Evolutionary conservation across 2,113 vertebrate genomes (phyloP), one percentile per base, ranked within the genome.

Genomic region (Vireo altiloquus): DNA sequence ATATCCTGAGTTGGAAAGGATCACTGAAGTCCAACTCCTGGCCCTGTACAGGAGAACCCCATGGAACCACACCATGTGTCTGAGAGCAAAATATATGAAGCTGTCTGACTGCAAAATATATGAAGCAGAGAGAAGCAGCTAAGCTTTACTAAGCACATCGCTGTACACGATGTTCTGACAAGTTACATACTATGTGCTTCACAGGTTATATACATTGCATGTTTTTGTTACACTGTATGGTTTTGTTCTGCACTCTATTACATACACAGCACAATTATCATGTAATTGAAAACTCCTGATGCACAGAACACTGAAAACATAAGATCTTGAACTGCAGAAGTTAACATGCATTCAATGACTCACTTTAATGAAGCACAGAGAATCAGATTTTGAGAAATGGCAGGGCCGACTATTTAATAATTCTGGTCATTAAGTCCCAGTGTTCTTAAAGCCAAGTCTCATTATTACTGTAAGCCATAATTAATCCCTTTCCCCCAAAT

Each of bases 121-220:
- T n/a, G n/a, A n/a, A n/a, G n/a, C 13, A 78, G 57, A 53, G 15
- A 88, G 59, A 52, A 78, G 65, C 54, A 79, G 39, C 3, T 85
- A 64, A 76, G 37, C 37, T 82, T 88, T 80, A 63, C 30, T 33
- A 54, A 59, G 52, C 53, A 65, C 57, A 33, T 0, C 82, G n/a
- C 19, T 64, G 64, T 15, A 80, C 23, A n/a, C 0, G 0, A 15
- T 22, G 18, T 28, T n/a, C 7, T 6, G 59, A 3, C 52, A 33
- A 69, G 39, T 65, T 63, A n/a, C 1, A 52, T 4, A 8, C 23
- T 13, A 1, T 44, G 47, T 75, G 39, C 52, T 84, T 71, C 64
- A 44, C 31, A 63, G 35, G 31, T 39, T 68, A 44, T 37, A 79
- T 74, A 87, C 18, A 44, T 1, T 20, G n/a, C 27, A 44, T 27